Base-by-base conservation (phyloP, 2,113 vertebrate genomes). In the Oreocharis arfaki region DNA sequence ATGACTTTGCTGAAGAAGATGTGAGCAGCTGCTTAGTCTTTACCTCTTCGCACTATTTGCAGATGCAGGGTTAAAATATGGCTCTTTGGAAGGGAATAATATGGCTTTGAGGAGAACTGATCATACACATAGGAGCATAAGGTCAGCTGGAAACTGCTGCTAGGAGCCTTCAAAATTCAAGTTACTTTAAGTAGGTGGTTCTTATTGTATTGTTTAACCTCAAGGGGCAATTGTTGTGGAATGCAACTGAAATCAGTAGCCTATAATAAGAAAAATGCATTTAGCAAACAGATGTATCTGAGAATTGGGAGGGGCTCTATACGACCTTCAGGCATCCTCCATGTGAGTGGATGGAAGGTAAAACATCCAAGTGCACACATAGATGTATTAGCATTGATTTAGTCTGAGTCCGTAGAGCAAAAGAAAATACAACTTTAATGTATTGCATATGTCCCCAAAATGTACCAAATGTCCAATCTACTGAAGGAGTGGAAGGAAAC, bases 181-280 rank as follows among this genome's bases (percentile, higher is more conserved):
- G 85, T 80, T 90, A 68, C 30, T 52, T 77, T 86, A 86, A 95
- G 50, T 69, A 93, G 65, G 17, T 81, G 44, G 39, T 68, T 84
- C 63, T 78, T 80, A 75, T 19, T 92, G 90, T 59, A 93, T 96
- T 32, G 80, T 41, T 96, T 96, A 93, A 95, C 95, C 95, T 86
- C 52, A 78, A 79, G 85, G 85, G 76, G 52, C 79, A 94, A 52
- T 42, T 75, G 10, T 35, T 78, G 13, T 27, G 27, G 27, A 95
- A 90, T 39, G 28, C 39, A 78, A 52, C 22, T 37, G 60, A 90
- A 90, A 94, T 77, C 68, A 64, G 68, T 41, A 56, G 56, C n/a
- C 30, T 37, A 35, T 52, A 88, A 71, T 56, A 73, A 52, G 35
- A 77, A 89, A 87, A 94, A 82, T 61, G 20, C 23, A 11, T 67